phyloP scores from a whole-genome alignment of 2,113 vertebrate species.

The Raphicerus campestris region DNA sequence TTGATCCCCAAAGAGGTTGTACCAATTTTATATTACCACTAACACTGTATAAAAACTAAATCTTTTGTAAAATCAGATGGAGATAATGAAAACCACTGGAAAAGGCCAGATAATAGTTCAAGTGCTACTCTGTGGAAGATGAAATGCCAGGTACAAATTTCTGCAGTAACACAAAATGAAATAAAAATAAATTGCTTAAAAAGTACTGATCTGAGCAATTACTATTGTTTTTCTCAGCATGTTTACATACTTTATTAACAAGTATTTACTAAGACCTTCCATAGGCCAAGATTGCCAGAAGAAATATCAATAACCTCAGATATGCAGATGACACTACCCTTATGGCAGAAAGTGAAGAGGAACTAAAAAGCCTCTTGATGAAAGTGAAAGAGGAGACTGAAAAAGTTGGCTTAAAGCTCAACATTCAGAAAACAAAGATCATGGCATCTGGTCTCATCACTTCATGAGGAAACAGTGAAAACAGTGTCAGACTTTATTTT shows the following conservation, averaged over 20 bases:
- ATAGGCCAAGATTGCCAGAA: neutral
- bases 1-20: neutral
- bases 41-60: neutral
- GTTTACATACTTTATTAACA: neutral
- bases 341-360: too few species aligned
- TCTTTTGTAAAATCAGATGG: neutral
- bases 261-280: neutral
- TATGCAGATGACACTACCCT: too few species aligned
- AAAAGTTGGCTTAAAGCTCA: too few species aligned
- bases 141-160: neutral
- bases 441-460: too few species aligned
- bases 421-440: too few species aligned
- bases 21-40: neutral
- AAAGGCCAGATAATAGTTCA: neutral
- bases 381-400: too few species aligned
- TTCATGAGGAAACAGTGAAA: too few species aligned
- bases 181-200: neutral
- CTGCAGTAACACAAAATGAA: neutral
- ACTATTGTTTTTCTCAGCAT: slow-evolving; percentile 6
- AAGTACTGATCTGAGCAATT: neutral
- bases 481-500: too few species aligned
- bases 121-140: neutral
- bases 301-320: too few species aligned
- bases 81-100: neutral
- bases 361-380: too few species aligned